Base-by-base conservation (phyloP, 2,797 vertebrate species). In the Chiroxiphia lanceolata region DNA sequence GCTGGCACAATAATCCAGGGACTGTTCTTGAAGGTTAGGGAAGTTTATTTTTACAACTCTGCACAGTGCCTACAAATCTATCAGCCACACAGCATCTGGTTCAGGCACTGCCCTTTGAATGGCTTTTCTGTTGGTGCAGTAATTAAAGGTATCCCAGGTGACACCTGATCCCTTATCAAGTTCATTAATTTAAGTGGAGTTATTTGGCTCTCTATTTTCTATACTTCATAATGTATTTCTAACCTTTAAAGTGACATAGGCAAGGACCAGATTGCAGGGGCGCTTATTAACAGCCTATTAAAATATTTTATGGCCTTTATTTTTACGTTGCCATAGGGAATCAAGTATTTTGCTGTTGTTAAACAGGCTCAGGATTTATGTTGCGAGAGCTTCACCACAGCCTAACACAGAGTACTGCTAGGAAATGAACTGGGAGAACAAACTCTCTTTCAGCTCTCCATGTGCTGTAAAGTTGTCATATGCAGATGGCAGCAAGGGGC, bases 141-240 rank as follows among this genome's bases (percentile, higher is more conserved):
- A 96, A 97, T 97, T 97, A 95, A 97, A 93, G 78, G 86, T 89
- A 96, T 96, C 95, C 96, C 95, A 95, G 90, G 95, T 95, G 96
- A 94, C 96, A 95, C 75, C 71, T 89, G 81, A 95, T 96, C 88
- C 91, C 86, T 97, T 97, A 97, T 95, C 96, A 96, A 93, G 91
- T 96, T 96, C 96, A 94, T 95, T 95, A 94, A 94, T 96, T 95
- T 95, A 96, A 96, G 93, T 96, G 92, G 90, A 93, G 91, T 90
- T 96, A 96, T 92, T 96, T 94, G 75, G 90, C 57, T 90, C 70
- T 94, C 67, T 95, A 47, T 95, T 96, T 96, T 95, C 95, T 92
- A 87, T 72, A 84, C 90, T 92, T 95, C 93, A 95, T 80, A 96
- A 95, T 89, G 94, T 94, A 96, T 97, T 96, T 96, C 90, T 95